Evolutionary conservation across 2,113 vertebrate genomes (phyloP).

Genomic region (Dascyllus trimaculatus): DNA sequence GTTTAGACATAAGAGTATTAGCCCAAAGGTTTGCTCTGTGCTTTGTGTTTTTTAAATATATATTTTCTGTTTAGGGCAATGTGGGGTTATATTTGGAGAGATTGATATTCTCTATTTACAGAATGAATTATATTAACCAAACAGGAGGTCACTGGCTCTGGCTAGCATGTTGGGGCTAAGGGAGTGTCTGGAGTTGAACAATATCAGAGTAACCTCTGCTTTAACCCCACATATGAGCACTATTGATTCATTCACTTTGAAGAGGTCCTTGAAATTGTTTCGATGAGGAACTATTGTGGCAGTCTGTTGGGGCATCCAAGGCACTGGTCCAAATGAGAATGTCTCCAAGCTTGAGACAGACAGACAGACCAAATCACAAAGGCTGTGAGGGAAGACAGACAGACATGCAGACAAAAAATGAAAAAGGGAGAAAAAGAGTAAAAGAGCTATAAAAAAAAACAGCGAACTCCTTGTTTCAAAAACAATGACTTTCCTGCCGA

Average conservation of each 20-base stretch:
- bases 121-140: constrained; percentile 80
- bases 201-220: constrained; percentile 79
- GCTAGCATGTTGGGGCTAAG: constrained; percentile 70
- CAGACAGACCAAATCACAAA: constrained; percentile 63
- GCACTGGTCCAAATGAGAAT: constrained; percentile 80
- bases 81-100: constrained; percentile 68
- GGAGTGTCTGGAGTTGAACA: constrained; percentile 79
- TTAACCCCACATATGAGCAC: constrained; percentile 82
- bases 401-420: constrained; percentile 34
- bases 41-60: constrained; percentile 64
- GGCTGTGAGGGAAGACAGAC: constrained; percentile 55
- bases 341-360: constrained; percentile 78
- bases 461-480: constrained; percentile 70
- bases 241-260: constrained; percentile 86
- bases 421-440: constrained; percentile 61
- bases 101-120: constrained; percentile 75
- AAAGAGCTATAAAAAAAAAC: constrained; percentile 57
- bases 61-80: constrained; percentile 60
- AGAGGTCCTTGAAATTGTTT: constrained; percentile 84
- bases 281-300: constrained; percentile 78
- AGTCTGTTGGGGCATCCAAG: constrained; percentile 73
- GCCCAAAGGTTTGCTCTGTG: constrained; percentile 59
- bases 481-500: constrained; percentile 76
- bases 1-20: constrained; percentile 71
- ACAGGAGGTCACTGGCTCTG: constrained; percentile 70